phyloP scores from a whole-genome alignment of 2,797 vertebrate genomes.

The Siniperca obscura region DNA sequence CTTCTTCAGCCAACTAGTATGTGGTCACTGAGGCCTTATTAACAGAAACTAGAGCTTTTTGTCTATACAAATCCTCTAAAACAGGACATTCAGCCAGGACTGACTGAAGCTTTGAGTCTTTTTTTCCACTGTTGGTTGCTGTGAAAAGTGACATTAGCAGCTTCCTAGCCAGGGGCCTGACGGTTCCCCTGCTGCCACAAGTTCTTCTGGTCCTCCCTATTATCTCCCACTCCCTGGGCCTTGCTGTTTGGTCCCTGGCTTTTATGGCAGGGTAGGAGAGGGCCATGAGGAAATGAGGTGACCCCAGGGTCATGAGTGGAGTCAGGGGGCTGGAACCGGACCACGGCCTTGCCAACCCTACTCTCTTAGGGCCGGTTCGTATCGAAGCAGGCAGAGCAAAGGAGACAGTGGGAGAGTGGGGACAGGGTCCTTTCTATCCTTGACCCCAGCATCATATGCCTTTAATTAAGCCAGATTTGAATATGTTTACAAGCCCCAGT shows the following conservation, averaged over 20 bases:
- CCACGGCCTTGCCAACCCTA: constrained; percentile 65
- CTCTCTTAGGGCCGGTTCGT: constrained; percentile 64
- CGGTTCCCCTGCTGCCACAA: constrained; percentile 67
- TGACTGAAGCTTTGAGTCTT: constrained; percentile 39
- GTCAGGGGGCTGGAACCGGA: constrained; percentile 81
- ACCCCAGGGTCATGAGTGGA: constrained; percentile 84
- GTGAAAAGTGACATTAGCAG: constrained; percentile 61
- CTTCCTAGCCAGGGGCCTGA: constrained; percentile 66
- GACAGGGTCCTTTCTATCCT: constrained; percentile 72
- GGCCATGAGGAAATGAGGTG: constrained; percentile 90
- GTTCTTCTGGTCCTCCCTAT: constrained; percentile 76
- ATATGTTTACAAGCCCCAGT: constrained; percentile 87
- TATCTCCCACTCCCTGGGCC: constrained; percentile 79
- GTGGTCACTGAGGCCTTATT: constrained; percentile 48
- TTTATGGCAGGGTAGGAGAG: constrained; percentile 88
- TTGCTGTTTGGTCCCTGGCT: constrained; percentile 77
- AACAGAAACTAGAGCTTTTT: constrained; percentile 50
- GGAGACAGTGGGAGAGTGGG: constrained; percentile 45
- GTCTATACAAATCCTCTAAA: constrained; percentile 29
- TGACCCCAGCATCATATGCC: constrained; percentile 82
- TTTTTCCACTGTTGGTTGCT: constrained; percentile 54
- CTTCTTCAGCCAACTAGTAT: constrained; percentile 38
- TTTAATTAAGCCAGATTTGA: constrained; percentile 86
- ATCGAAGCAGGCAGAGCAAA: constrained; percentile 59
- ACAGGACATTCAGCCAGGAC: constrained; percentile 22